Evolutionary conservation across 2,888 invertebrate species (phyloP).

Genomic region (Leptinotarsa peninsularis): DNA sequence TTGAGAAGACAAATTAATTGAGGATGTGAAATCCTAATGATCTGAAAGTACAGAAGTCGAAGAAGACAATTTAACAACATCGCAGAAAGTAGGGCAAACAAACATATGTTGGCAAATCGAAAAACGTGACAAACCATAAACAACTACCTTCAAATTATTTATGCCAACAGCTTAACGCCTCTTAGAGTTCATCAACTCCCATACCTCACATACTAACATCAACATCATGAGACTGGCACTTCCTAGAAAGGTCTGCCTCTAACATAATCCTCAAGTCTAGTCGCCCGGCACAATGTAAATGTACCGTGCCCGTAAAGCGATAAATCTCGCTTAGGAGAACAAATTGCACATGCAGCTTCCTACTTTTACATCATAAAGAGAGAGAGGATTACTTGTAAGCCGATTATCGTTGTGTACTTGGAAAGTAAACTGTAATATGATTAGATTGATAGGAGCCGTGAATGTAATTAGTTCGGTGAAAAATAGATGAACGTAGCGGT

Average conservation of each 20-base stretch:
- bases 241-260: slow-evolving; percentile 11
- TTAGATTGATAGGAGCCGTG: slow-evolving; percentile 3
- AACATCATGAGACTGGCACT: slow-evolving; percentile 12
- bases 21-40: too few relatives aligned
- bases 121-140: not conserved
- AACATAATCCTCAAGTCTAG: slow-evolving; percentile 13
- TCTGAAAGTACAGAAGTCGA: too few relatives aligned
- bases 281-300: slow-evolving; percentile 1
- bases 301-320: not conserved
- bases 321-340: slow-evolving; percentile 30
- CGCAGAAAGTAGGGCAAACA: not conserved
- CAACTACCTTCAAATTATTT: not conserved
- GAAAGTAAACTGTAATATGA: slow-evolving; percentile 27
- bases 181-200: not conserved
- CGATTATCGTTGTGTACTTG: slow-evolving; percentile 13
- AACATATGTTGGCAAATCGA: not conserved
- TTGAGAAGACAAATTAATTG: too few relatives aligned
- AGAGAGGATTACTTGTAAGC: slow-evolving; percentile 3
- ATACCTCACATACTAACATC: slow-evolving; percentile 1
- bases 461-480: slow-evolving; percentile 7
- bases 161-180: not conserved
- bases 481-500: slow-evolving; percentile 17
- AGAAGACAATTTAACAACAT: too few relatives aligned
- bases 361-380: slow-evolving; percentile 26
- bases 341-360: slow-evolving; percentile 34